These are phyloP conservation scores for Drosophila recens DNA, from an alignment of 2,888 invertebrate species.

Conservation along the genomic window DNA sequence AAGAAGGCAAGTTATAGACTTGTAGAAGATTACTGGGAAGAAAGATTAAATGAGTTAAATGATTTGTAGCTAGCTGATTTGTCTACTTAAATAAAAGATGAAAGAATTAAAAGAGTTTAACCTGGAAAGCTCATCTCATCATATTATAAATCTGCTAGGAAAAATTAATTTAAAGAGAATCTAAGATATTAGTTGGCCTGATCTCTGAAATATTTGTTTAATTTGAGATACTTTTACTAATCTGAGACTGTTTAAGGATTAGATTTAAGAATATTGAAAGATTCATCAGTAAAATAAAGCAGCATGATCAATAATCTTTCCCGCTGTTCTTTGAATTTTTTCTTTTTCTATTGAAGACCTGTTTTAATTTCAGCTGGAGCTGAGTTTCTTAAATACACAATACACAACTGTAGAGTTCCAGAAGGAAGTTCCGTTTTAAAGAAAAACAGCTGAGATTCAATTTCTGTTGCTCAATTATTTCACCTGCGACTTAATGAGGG, in stretches of 20 bases:
- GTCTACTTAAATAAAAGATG: too few relatives aligned
- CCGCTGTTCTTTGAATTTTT: too few relatives aligned
- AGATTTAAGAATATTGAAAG: neutral
- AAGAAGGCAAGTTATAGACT: neutral
- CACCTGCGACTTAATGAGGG: neutral
- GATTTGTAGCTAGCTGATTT: neutral
- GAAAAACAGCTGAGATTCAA: neutral
- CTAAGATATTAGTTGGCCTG: too few relatives aligned
- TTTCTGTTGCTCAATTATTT: neutral
- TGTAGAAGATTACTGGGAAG: neutral
- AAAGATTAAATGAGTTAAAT: neutral
- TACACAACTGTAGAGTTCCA: constrained; percentile 3
- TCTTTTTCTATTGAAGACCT: neutral
- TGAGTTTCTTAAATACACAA: neutral
- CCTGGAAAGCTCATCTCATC: too few relatives aligned
- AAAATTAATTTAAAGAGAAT: too few relatives aligned
- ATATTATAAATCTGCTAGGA: too few relatives aligned
- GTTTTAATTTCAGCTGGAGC: constrained; percentile 6
- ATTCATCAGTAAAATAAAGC: neutral
- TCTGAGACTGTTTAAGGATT: neutral
- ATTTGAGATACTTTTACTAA: too few relatives aligned
- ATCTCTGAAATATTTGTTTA: too few relatives aligned
- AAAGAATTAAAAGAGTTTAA: too few relatives aligned
- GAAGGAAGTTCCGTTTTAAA: neutral
- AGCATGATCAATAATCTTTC: neutral